Base-by-base conservation (phyloP, 2,113 vertebrate genomes). In the Elgaria multicarinata region DNA sequence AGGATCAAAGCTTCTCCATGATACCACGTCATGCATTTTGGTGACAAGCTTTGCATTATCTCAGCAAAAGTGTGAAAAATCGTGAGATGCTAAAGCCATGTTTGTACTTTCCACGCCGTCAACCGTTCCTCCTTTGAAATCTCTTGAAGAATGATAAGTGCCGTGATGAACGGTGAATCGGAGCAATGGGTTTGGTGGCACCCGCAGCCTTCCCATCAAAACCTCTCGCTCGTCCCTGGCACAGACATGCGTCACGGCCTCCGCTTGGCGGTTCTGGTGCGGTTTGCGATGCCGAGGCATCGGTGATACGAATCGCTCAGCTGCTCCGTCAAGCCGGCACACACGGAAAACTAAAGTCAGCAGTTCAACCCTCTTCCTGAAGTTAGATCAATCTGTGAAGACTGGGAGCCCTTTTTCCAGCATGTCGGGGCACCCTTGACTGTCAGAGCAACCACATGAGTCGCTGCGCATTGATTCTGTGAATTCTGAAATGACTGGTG, bases 401-500 rank as follows among this genome's bases (percentile, higher is more conserved):
- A 88, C 83, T 8, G 86, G 90, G 89, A 76, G 76, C 26, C 0
- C 0, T 0, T 80, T 94, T 92, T 92, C 93, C 92, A 94, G 92
- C 91, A 92, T n/a, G 2, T 24, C 0, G 0, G 0, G 0, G 69
- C 33, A 2, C 4, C 0, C 0, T 72, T 71, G 93, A 93, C 87
- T 92, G 89, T 94, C 91, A 83, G 86, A 0, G 4, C 86, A 93
- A 92, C 91, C 93, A 0, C 94, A 90, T 0, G 0, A 88, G 85
- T 92, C 42, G 88, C 42, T 87, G 53, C 90, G 89, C 50, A 74
- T 67, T 87, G 67, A 75, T 42, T 14, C 33, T 77, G 80, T 36
- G 55, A 83, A 90, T 90, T 89, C 88, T 46, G 90, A 58, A 92
- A 90, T 93, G 92, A 91, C 93, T 95, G 93, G 53, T 77, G 50